A percentile compares a stretch with the other conserved stretches of the same genome.
These are phyloP conservation scores for Sebastes diaconus DNA, from an alignment of 2,797 vertebrate species.

Conservation along the genomic window DNA sequence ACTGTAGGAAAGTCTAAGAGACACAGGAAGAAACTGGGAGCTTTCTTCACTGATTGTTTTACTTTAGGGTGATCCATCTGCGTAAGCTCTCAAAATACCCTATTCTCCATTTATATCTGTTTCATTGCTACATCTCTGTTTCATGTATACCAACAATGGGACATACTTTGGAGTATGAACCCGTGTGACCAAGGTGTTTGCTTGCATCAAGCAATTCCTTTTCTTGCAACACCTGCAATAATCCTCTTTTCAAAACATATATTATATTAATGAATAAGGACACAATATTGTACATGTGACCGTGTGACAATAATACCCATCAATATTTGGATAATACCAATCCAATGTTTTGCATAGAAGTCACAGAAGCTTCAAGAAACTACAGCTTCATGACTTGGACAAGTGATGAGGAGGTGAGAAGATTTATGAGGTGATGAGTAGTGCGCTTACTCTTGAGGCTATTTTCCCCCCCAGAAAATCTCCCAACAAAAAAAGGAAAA, in stretches of 20 bases:
- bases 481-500: constrained; percentile 55
- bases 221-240: not conserved
- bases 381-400: constrained; percentile 22
- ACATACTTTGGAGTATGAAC: not conserved
- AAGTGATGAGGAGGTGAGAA: constrained; percentile 39
- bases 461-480: constrained; percentile 34
- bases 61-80: constrained; percentile 59
- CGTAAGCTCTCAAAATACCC: constrained; percentile 50
- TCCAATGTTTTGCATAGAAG: not conserved
- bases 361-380: constrained; percentile 24
- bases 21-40: constrained; percentile 63
- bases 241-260: not conserved
- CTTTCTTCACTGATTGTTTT: constrained; percentile 71
- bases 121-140: constrained; percentile 10
- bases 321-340: not conserved
- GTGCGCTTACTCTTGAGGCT: constrained; percentile 41
- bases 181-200: not conserved
- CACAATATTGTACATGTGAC: not conserved
- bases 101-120: constrained; percentile 42
- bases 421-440: constrained; percentile 76
- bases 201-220: not conserved
- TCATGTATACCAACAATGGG: constrained; percentile 23
- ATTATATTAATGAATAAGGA: not conserved
- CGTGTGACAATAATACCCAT: not conserved
- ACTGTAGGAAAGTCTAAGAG: constrained; percentile 69